These are phyloP conservation scores for Thalassoma bifasciatum DNA, from an alignment of 2,113 vertebrate genomes.

Conservation along the genomic window DNA sequence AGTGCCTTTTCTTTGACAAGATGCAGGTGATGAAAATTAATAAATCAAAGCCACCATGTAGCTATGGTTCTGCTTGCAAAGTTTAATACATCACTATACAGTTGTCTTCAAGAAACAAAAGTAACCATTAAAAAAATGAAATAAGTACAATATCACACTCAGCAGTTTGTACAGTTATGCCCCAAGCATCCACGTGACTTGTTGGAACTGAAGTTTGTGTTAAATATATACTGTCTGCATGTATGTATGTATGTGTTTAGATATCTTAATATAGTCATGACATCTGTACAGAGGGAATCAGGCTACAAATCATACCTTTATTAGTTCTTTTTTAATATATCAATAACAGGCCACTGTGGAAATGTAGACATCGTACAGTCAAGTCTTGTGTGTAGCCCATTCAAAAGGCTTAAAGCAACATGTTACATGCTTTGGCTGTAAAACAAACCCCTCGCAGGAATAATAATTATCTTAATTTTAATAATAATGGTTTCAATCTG, in stretches of 20 bases:
- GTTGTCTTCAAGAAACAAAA: constrained; percentile 77
- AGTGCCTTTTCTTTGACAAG: not conserved
- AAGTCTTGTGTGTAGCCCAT: constrained; percentile 85
- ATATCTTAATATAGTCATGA: constrained; percentile 79
- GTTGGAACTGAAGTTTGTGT: constrained; percentile 79
- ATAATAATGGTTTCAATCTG: constrained; percentile 74
- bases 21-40: not conserved
- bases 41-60: constrained; percentile 40
- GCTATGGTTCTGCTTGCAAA: constrained; percentile 78
- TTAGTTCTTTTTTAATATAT: constrained; percentile 72
- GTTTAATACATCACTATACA: constrained; percentile 84
- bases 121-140: constrained; percentile 79
- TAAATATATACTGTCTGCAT: constrained; percentile 73
- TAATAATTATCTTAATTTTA: constrained; percentile 58
- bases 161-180: constrained; percentile 90
- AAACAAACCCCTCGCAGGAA: constrained; percentile 73
- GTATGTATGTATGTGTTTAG: constrained; percentile 55
- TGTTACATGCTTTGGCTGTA: constrained; percentile 97
- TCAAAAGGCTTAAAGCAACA: constrained; percentile 91
- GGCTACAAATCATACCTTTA: constrained; percentile 85
- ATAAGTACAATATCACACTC: constrained; percentile 80
- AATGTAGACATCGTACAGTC: constrained; percentile 86
- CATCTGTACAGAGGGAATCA: constrained; percentile 86
- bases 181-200: constrained; percentile 89
- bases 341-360: constrained; percentile 86